These are phyloP conservation scores for Archocentrus centrarchus DNA, from an alignment of 2,113 vertebrate species.

Conservation along the genomic window DNA sequence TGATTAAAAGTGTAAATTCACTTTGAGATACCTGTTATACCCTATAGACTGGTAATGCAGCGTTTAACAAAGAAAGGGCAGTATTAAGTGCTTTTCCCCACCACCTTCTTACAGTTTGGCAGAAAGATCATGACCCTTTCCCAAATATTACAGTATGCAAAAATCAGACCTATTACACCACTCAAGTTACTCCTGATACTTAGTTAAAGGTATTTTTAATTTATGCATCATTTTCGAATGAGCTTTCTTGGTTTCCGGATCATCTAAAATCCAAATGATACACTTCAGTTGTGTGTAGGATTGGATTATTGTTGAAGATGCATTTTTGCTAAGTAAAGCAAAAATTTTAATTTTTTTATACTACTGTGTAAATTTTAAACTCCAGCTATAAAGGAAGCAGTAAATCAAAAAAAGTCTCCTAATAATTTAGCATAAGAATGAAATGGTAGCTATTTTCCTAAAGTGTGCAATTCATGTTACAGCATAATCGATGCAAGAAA, in stretches of 20 bases:
- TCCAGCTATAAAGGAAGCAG: not conserved
- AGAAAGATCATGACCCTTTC: not conserved
- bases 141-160: not conserved
- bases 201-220: not conserved
- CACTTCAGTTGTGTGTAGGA: too few relatives aligned
- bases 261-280: not conserved
- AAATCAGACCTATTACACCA: not conserved
- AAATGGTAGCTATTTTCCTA: not conserved
- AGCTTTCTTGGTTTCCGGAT: not conserved
- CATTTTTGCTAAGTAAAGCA: too few relatives aligned
- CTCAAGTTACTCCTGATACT: not conserved
- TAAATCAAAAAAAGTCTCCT: not conserved
- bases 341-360: not conserved
- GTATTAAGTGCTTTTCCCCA: not conserved
- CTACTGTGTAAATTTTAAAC: not conserved
- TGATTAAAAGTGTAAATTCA: not conserved
- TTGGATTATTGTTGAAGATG: too few relatives aligned
- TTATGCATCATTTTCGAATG: not conserved
- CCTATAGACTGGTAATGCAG: conserved; percentile 15
- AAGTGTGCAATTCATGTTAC: not conserved
- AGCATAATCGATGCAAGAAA: not conserved
- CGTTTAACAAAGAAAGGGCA: not conserved
- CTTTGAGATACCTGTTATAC: not conserved
- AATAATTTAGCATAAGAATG: not conserved
- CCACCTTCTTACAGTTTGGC: not conserved